Percentiles rank a stretch among this genome's conserved stretches.
Evolutionary conservation across 2,113 vertebrate genomes (phyloP).

Genomic region (Phrynosoma platyrhinos): DNA sequence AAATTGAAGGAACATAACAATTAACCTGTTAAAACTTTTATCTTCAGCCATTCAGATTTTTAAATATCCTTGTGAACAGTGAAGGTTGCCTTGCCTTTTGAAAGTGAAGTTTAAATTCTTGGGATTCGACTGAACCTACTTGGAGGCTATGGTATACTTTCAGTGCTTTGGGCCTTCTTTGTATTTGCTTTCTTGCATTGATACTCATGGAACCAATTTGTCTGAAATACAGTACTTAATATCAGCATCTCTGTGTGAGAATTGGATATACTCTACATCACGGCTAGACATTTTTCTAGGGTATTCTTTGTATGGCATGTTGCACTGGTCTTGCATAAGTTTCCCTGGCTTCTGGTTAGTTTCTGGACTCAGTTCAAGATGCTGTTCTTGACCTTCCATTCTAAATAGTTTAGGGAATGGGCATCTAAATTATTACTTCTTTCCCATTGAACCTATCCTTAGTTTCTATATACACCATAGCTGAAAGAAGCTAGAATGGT

Average conservation of each 20-base stretch:
- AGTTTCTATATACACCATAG: too few relatives aligned
- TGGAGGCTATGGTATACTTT: neutral
- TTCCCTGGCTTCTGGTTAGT: too few relatives aligned
- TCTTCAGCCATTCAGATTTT: neutral
- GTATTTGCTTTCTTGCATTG: fast-evolving
- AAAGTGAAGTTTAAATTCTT: neutral
- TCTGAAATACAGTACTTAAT: neutral
- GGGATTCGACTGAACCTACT: neutral
- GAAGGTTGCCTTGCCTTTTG: neutral
- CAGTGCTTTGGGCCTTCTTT: fast-evolving
- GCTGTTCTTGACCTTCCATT: neutral
- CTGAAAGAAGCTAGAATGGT: too few relatives aligned
- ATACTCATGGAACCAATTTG: too few relatives aligned
- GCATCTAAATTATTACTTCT: too few relatives aligned
- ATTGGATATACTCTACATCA: neutral
- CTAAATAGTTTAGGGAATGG: neutral
- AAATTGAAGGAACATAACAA: too few relatives aligned
- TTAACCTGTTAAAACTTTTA: neutral
- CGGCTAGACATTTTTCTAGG: too few relatives aligned
- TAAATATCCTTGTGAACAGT: neutral
- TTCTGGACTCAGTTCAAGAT: too few relatives aligned
- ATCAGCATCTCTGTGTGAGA: neutral
- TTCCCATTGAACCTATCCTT: too few relatives aligned
- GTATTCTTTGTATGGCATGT: too few relatives aligned
- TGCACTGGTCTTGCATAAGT: too few relatives aligned